Evolutionary conservation across 2,113 vertebrate species (phyloP), one percentile per base, ranked within the genome.

Genomic region (Albula glossodonta): DNA sequence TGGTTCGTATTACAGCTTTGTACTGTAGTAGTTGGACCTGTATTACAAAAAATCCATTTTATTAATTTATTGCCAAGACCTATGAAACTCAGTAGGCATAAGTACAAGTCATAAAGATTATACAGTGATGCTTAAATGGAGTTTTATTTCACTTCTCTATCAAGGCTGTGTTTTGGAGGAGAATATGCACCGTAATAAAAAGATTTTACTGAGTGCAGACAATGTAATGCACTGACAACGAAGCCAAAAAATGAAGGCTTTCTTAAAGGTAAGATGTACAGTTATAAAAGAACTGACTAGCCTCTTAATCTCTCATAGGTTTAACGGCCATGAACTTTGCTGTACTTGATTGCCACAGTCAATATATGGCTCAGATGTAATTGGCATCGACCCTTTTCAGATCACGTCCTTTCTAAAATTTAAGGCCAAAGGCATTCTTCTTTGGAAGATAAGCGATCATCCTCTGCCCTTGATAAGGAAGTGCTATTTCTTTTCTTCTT

Each of bases 11-110:
- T 19, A 41, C n/a, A 82, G 80, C 84, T 82, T 84, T 80, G 79
- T 88, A 88, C 60, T 82, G 79, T 88, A 88, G 79, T 88, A 88
- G 86, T 85, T 25, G 78, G 83, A 87, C 88, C 83, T 86, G 80
- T 87, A 51, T n/a, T 79, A 83, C 53, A 19, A 57, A 80, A 89
- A 79, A 52, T 84, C 85, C 78, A 85, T 86, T 83, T 80, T 66
- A 84, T 78, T 63, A 78, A 83, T 87, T 63, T 70, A 87, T 82
- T 83, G 83, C 52, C 85, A 84, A 85, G 83, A 78, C 83, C 51
- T 84, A 63, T 80, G 51, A 31, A 80, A 85, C 87, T 49, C 17
- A 86, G 81, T 78, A 74, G 63, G 81, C 49, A 57, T n/a, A 8
- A 83, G 86, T 50, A 84, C 74, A 86, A 56, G 51, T 57, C 77